Evolutionary conservation across 2,888 invertebrate genomes (phyloP).

Genomic region (Zeuzera pyrina): DNA sequence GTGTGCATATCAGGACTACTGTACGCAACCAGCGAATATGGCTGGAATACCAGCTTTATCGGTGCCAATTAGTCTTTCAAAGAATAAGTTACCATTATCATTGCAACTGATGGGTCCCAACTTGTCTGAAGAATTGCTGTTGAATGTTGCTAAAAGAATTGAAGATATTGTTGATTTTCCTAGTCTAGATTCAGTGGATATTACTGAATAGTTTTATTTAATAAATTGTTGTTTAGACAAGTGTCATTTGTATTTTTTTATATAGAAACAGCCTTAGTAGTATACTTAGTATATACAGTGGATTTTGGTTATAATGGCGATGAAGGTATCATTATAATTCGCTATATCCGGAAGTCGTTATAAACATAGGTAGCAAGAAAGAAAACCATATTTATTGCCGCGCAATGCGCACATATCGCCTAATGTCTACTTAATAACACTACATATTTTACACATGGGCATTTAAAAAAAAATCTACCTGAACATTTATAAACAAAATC

Average conservation of each 20-base stretch:
- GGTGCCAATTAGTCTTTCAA: conserved; percentile 85
- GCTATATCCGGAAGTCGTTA: no score
- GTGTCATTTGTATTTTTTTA: background rate
- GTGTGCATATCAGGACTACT: conserved; percentile 92
- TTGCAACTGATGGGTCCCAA: conserved; percentile 90
- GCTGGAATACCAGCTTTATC: conserved; percentile 95
- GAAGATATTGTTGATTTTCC: conserved; percentile 82
- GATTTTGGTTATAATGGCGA: no score
- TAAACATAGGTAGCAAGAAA: no score
- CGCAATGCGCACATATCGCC: no score
- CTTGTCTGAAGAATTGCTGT: conserved; percentile 81
- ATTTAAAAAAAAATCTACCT: no score
- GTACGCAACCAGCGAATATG: conserved; percentile 97
- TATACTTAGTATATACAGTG: no score
- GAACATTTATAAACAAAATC: no score
- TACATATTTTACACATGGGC: no score
- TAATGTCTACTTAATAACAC: no score
- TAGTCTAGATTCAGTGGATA: conserved; percentile 19
- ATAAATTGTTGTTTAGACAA: conserved; percentile 6
- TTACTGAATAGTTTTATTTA: background rate
- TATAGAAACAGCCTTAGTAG: no score
- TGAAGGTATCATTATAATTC: no score
- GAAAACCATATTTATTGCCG: no score
- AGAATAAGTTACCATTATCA: conserved; percentile 84
- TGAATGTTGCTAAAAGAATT: conserved; percentile 87